phyloP scores from a whole-genome alignment of 2,888 invertebrate genomes.

The Nezara viridula region DNA sequence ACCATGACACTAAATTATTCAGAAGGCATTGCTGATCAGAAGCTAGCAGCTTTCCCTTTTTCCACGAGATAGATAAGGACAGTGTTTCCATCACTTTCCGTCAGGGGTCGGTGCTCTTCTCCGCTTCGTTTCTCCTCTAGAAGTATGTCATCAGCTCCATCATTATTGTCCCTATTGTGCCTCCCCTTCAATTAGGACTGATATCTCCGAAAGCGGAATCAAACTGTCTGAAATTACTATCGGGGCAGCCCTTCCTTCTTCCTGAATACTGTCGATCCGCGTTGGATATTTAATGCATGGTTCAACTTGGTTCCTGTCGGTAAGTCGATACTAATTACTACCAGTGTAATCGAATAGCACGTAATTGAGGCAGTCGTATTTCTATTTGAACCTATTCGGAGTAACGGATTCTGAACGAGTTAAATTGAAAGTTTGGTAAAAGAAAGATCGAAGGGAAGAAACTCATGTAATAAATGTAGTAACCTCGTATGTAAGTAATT shows the following conservation, averaged over 20 bases:
- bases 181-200: slow-evolving; percentile 26
- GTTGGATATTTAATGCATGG: background rate
- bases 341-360: background rate
- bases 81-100: slow-evolving; percentile 17
- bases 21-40: slow-evolving; percentile 10
- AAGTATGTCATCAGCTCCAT: slow-evolving; percentile 38
- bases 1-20: background rate
- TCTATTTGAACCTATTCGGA: background rate
- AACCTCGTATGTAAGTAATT: no score
- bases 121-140: slow-evolving; percentile 19
- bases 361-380: background rate
- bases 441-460: no score
- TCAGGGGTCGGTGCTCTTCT: slow-evolving; percentile 41
- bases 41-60: slow-evolving; percentile 17
- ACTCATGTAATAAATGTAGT: no score
- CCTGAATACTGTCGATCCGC: background rate
- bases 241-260: background rate
- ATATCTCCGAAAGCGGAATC: slow-evolving; percentile 36
- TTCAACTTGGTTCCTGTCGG: background rate
- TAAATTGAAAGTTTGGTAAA: background rate
- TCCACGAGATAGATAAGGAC: slow-evolving; percentile 31
- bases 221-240: background rate
- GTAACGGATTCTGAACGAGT: background rate
- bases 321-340: background rate
- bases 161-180: slow-evolving; percentile 25